Conservation (phyloP, 2,888 invertebrate genomes). For the Coremacera marginata region DNA sequence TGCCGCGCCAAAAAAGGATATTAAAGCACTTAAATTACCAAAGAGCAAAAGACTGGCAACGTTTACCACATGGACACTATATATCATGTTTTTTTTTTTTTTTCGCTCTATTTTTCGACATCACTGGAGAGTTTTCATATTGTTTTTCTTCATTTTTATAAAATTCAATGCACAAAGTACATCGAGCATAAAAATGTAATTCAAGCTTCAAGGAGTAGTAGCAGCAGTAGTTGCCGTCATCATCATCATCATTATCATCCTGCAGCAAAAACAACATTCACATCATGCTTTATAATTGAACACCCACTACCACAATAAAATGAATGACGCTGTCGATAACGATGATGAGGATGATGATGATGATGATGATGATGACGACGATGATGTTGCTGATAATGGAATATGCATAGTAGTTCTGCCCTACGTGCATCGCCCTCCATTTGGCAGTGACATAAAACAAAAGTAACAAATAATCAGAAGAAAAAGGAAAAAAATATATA, state of each 20-base stretch:
- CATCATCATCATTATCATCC: constrained; percentile 3
- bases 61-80: background rate
- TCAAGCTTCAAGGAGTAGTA: background rate
- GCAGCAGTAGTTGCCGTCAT: background rate
- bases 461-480: background rate
- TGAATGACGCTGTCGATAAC: background rate
- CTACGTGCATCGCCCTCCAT: background rate
- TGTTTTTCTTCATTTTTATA: background rate
- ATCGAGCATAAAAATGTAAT: constrained; percentile 1
- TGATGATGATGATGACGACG: too few relatives aligned
- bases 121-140: background rate
- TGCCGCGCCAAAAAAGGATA: background rate
- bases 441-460: background rate
- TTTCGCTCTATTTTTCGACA: background rate
- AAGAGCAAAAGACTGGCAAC: background rate
- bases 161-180: background rate
- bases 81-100: background rate
- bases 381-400: background rate
- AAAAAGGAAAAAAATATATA: background rate
- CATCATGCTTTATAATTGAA: background rate
- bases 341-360: too few relatives aligned
- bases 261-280: background rate
- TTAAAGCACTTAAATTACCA: background rate
- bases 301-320: background rate
- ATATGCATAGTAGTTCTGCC: background rate